phyloP scores from a whole-genome alignment of 2,888 invertebrate species.

The Barypeithes pellucidus region DNA sequence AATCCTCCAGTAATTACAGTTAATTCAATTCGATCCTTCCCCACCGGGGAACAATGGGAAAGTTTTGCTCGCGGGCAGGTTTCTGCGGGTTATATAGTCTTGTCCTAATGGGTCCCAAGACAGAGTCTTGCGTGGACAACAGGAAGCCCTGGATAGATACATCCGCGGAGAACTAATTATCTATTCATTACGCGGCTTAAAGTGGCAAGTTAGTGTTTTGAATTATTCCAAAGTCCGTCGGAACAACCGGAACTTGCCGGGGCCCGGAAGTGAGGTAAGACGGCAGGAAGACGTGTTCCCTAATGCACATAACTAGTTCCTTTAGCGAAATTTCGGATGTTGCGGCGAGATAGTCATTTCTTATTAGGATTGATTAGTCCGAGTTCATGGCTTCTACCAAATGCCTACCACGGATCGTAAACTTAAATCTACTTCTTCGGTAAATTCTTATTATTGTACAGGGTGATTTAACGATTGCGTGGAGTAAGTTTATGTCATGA shows the following conservation, averaged over 20 bases:
- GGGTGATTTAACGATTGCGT: no score
- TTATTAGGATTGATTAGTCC: conserved; percentile 70
- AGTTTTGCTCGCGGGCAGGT: conserved; percentile 43
- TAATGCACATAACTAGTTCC: conserved; percentile 60
- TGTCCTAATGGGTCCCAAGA: conserved; percentile 69
- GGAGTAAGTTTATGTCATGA: no score
- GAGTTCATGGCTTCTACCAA: conserved; percentile 38
- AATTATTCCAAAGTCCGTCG: conserved; percentile 70
- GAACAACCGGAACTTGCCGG: conserved; percentile 59
- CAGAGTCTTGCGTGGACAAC: conserved; percentile 66
- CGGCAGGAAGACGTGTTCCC: conserved; percentile 68
- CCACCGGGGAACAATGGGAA: conserved; percentile 47
- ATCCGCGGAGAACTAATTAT: conserved; percentile 70
- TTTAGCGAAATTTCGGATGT: conserved; percentile 28
- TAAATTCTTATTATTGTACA: no score
- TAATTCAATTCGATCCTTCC: conserved; percentile 68
- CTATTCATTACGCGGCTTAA: conserved; percentile 72
- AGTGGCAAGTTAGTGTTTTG: conserved; percentile 71
- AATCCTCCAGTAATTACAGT: conserved; percentile 67
- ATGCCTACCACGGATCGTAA: conserved; percentile 4
- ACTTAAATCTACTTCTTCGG: no score
- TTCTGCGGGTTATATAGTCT: conserved; percentile 60
- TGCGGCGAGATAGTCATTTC: conserved; percentile 59
- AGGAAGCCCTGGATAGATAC: conserved; percentile 67
- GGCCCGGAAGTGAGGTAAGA: conserved; percentile 70